Evolutionary conservation across 2,888 invertebrate genomes (phyloP), one percentile per base, ranked within the genome.

Genomic region (Malachius bipustulatus): DNA sequence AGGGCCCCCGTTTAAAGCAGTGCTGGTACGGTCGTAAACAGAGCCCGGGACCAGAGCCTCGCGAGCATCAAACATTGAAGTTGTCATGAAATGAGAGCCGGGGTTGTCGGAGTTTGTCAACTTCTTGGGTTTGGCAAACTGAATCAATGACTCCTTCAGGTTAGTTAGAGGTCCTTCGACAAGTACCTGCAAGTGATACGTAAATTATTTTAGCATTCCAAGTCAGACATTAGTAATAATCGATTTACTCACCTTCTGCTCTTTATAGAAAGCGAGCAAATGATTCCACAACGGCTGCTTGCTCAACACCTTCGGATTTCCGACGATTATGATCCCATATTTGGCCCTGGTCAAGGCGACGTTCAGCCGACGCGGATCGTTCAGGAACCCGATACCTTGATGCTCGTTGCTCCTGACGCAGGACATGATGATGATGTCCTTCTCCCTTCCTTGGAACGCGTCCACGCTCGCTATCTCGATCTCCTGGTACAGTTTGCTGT

Each of bases 391-490:
- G 51, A 99, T 98, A 38, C 94, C 97, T 60, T 97, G 96, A 55
- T 96, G 90, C 56, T 97, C 97, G 58, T 98, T 98, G 4, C 96
- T 93, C 34, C 98, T 75, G 2, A 99, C 98, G 63, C 97, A 98
- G 0, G 96, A 96, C 82, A 99, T 88, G 35, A 99, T 93, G 47
- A 99, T 98, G 38, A 97, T 87, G 56, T 99, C 98, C 56, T 99
- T 99, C 58, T 99, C 98, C 32, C 98, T 72, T 0, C 98, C 98
- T 63, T 97, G 96, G 62, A 99, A 99, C 0, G 98, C 98, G 62
- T 99, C 98, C 2, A 99, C 98, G 63, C 94, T 96, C 4, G 97
- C 98, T 1, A 99, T 96, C 65, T 99, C 98, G 36, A 99, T 93
- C 58, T 97, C 96, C 65, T 94, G 84, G 59, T 99, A 99, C 0